Evolutionary conservation across 2,113 vertebrate genomes (phyloP).

Genomic region (Collichthys lucidus): DNA sequence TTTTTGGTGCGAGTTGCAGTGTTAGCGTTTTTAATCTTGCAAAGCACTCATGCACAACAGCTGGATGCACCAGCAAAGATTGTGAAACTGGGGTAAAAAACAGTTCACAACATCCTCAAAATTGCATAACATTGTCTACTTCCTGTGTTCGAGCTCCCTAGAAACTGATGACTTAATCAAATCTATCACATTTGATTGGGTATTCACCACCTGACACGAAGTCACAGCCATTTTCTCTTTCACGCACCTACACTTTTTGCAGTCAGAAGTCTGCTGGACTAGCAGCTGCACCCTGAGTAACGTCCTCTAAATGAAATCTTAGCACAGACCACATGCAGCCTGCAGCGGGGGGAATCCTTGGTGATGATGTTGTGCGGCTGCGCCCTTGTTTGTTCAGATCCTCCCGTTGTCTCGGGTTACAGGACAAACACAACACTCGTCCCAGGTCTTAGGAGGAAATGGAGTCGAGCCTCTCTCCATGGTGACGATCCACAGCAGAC

Average conservation of each 20-base stretch:
- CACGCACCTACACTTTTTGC: neutral
- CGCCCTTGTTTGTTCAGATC: constrained; percentile 75
- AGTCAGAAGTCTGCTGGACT: no score
- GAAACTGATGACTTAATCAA: constrained; percentile 18
- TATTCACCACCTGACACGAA: no score
- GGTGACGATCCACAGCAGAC: constrained; percentile 70
- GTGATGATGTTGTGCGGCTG: constrained; percentile 15
- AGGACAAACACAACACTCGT: constrained; percentile 64
- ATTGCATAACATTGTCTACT: constrained; percentile 40
- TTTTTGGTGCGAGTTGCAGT: neutral
- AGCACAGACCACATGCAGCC: neutral
- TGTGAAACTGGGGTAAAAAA: constrained; percentile 53
- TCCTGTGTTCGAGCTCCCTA: constrained; percentile 19
- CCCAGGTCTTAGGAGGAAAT: constrained; percentile 67
- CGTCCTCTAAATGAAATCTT: neutral
- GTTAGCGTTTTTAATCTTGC: constrained; percentile 20
- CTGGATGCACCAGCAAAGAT: constrained; percentile 15
- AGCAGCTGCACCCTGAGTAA: no score
- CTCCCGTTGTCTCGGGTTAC: constrained; percentile 71
- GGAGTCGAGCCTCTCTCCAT: constrained; percentile 63
- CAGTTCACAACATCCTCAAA: constrained; percentile 51
- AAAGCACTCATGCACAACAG: constrained; percentile 45
- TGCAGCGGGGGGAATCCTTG: constrained; percentile 51
- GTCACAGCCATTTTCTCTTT: neutral
- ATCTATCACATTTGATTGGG: neutral